Conservation (phyloP, 2,797 vertebrate genomes). For the Odontamblyopus lacepedii region DNA sequence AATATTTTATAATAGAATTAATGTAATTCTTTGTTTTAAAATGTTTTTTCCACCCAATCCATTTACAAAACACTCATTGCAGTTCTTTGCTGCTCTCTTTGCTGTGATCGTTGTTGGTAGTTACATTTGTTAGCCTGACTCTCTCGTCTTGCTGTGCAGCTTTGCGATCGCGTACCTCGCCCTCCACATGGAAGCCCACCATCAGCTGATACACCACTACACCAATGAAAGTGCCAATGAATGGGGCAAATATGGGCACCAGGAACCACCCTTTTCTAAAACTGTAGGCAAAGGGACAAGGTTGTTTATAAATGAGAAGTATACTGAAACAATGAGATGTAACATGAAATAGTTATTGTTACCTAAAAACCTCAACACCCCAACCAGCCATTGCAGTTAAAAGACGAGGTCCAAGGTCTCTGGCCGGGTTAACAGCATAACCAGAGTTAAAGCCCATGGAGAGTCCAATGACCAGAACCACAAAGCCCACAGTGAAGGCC, state of each 20-base stretch:
- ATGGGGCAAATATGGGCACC: constrained; percentile 88
- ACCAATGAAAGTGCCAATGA: constrained; percentile 86
- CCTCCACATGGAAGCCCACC: constrained; percentile 90
- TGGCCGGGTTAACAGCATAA: constrained; percentile 96
- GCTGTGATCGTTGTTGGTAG: constrained; percentile 73
- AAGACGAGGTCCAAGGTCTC: constrained; percentile 93
- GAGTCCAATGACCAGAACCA: constrained; percentile 92
- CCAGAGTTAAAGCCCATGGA: constrained; percentile 99
- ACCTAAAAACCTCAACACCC: constrained; percentile 90
- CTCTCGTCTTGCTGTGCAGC: constrained; percentile 73
- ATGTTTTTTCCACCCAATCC: constrained; percentile 20
- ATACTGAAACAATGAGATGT: not conserved
- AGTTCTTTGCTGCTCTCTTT: constrained; percentile 60
- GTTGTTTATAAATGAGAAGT: not conserved
- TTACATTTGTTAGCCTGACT: constrained; percentile 83
- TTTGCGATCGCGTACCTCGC: constrained; percentile 75
- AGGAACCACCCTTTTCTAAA: constrained; percentile 86
- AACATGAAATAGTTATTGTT: constrained; percentile 56
- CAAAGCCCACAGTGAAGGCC: constrained; percentile 95
- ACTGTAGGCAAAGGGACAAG: constrained; percentile 60
- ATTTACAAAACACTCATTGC: constrained; percentile 65
- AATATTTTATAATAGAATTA: constrained; percentile 55
- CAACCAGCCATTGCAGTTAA: constrained; percentile 95
- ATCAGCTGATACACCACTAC: constrained; percentile 91
- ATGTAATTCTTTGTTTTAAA: constrained; percentile 62